Conservation (phyloP, 2,888 invertebrate genomes). For the Amiota communis region DNA sequence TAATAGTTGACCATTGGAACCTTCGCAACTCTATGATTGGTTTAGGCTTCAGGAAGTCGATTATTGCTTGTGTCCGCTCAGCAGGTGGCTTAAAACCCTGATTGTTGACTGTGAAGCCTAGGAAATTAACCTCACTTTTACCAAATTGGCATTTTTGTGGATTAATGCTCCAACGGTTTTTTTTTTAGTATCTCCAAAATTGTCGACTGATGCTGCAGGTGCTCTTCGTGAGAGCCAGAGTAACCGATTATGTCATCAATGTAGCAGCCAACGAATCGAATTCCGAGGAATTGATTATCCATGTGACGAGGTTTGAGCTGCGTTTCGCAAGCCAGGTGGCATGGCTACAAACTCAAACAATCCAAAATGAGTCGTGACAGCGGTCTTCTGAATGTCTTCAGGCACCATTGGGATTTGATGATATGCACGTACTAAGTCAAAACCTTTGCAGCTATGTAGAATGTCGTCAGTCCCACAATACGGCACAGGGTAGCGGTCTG, state of each 20-base stretch:
- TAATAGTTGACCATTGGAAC: not conserved
- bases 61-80: not conserved
- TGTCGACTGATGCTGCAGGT: no score
- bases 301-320: not conserved
- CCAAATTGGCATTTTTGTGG: not conserved
- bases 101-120: constrained; percentile 21
- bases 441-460: not conserved
- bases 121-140: constrained; percentile 13
- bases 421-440: no score
- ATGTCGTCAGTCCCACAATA: no score
- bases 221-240: no score
- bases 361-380: not conserved
- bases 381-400: no score
- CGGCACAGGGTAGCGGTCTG: no score
- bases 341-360: not conserved
- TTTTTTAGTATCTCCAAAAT: no score
- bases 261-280: no score
- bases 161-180: not conserved
- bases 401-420: no score
- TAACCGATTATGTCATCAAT: no score
- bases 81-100: not conserved
- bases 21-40: not conserved
- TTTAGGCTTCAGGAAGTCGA: not conserved
- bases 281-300: no score
- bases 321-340: not conserved